Evolutionary conservation across 2,797 vertebrate species (phyloP).

Genomic region (Halcyon badia): DNA sequence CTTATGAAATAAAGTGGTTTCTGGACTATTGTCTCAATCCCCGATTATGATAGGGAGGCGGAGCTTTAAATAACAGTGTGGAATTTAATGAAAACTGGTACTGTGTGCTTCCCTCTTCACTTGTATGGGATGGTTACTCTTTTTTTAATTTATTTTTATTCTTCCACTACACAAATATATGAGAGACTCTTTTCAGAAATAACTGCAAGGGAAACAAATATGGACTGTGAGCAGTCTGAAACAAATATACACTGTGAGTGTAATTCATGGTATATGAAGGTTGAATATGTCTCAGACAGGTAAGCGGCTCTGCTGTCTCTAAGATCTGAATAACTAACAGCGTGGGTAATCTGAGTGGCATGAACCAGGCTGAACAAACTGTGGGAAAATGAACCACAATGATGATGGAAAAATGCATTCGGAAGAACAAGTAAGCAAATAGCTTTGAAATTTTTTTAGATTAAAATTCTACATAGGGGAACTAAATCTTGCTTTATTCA

Average conservation of each 20-base stretch:
- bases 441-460: neutral
- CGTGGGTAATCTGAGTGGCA: neutral
- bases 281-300: neutral
- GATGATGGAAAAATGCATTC: neutral
- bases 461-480: neutral
- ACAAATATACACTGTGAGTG: fast-evolving
- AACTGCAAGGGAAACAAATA: neutral
- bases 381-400: neutral
- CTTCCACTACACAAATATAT: neutral
- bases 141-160: neutral
- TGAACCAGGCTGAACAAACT: neutral
- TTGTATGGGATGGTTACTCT: neutral
- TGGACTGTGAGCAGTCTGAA: neutral
- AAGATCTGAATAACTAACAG: neutral
- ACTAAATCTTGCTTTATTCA: neutral
- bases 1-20: neutral
- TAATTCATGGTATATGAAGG: neutral
- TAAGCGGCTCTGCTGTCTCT: neutral
- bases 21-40: neutral
- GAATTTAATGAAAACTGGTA: neutral
- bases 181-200: neutral
- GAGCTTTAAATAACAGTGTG: neutral
- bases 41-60: neutral
- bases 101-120: neutral
- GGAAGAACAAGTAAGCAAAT: neutral